Conservation (phyloP, 2,797 vertebrate genomes). For the Trichosurus vulpecula region DNA sequence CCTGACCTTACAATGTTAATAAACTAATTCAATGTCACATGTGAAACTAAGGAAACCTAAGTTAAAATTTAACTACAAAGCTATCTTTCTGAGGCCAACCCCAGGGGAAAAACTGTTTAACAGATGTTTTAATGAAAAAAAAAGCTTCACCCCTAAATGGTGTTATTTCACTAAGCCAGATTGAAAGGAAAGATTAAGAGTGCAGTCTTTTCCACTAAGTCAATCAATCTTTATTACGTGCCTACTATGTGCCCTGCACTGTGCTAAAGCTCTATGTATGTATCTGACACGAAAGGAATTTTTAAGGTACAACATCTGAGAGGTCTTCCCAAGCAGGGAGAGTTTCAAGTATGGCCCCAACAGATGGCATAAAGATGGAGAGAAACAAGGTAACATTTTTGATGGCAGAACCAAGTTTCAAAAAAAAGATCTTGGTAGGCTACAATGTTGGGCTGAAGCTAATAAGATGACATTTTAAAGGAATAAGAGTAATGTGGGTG, state of each 20-base stretch:
- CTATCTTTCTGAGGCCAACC: constrained; percentile 40
- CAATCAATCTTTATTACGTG: constrained; percentile 65
- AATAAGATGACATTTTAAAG: not conserved
- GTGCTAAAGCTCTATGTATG: constrained; percentile 44
- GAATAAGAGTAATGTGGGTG: not conserved
- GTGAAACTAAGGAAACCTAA: not conserved
- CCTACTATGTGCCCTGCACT: constrained; percentile 58
- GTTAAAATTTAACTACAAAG: constrained; percentile 49
- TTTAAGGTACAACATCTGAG: not conserved
- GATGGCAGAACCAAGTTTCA: not conserved
- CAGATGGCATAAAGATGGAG: not conserved
- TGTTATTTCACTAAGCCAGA: constrained; percentile 46
- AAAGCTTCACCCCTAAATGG: constrained; percentile 13
- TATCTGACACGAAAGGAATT: not conserved
- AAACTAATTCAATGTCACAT: constrained; percentile 23
- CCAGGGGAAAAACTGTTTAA: constrained; percentile 37
- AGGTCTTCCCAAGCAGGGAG: not conserved
- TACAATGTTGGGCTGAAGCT: not conserved
- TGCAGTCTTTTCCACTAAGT: constrained; percentile 64
- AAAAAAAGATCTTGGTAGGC: not conserved
- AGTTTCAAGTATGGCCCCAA: constrained; percentile 54
- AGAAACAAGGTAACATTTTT: not conserved
- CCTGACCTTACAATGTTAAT: not conserved
- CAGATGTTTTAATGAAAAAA: not conserved
- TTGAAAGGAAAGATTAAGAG: constrained; percentile 44